Evolutionary conservation across 2,797 vertebrate genomes (phyloP), one percentile per base, ranked within the genome.

Genomic region (Tragelaphus eurycerus): DNA sequence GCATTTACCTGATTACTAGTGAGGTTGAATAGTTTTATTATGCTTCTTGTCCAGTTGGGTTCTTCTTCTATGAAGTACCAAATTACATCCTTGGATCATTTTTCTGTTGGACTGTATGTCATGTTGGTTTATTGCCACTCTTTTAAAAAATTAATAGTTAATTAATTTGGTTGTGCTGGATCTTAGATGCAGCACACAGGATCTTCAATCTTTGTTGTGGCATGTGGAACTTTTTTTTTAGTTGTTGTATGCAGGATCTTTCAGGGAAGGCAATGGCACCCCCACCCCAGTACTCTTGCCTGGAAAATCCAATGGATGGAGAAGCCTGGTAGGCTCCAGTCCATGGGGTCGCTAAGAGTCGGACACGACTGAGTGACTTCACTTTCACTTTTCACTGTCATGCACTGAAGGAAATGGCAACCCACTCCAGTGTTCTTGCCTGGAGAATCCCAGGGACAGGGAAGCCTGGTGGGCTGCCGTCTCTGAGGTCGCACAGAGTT

Each of bases 1-100:
- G 25, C n/a, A 87, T 83, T 93, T 96, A 87, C 31, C 57, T 79
- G 59, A 93, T 96, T 95, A 79, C 50, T 84, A 78, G 25, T 57
- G 81, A 74, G 11, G 27, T 5, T 92, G 52, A 87, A 19, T 62
- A 60, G 79, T 95, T 95, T 85, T 85, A 57, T 79, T 64, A 71
- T 55, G 46, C 27, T 83, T 91, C 48, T 86, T 94, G 74, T 87
- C 57, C 74, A 89, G 25, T 85, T 86, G 50, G 25, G 13, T 46
- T 43, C 34, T 86, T 94, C 50, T 59, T 83, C 34, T 71, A 27
- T 64, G 15, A 89, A 92, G 48, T 93, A 79, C 19, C n/a, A 89
- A 57, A 86, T 88, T 94, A 43, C 4, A 92, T 87, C 25, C n/a
- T 94, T 95, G 34, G 43, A 16, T 64, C 29, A 86, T 16, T 89